Conservation (phyloP, 2,888 invertebrate species). For the Philereme vetulata region DNA sequence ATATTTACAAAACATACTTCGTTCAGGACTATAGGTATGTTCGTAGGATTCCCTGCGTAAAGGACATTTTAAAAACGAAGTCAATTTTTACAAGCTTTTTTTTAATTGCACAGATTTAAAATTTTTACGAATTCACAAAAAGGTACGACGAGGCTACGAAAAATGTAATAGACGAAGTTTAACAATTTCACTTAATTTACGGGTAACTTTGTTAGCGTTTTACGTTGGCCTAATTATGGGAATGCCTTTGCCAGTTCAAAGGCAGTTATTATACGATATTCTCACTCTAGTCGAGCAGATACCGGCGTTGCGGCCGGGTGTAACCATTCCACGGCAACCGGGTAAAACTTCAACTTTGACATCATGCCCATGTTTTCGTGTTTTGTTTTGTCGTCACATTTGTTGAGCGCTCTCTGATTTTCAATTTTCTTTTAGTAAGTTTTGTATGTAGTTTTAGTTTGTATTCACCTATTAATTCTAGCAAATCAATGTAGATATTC, state of each 20-base stretch:
- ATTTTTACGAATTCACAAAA: too few relatives aligned
- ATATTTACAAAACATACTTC: too few relatives aligned
- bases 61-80: too few relatives aligned
- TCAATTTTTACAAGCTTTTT: too few relatives aligned
- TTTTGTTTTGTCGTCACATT: slow-evolving; percentile 23
- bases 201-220: slow-evolving; percentile 32
- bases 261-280: slow-evolving; percentile 59
- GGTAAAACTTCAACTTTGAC: slow-evolving; percentile 47
- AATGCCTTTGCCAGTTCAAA: slow-evolving; percentile 51
- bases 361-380: slow-evolving; percentile 30
- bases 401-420: slow-evolving; percentile 4
- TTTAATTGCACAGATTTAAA: too few relatives aligned
- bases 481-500: too few relatives aligned
- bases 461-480: too few relatives aligned
- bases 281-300: slow-evolving; percentile 62
- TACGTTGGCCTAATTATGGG: slow-evolving; percentile 42
- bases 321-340: slow-evolving; percentile 39
- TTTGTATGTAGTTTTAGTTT: too few relatives aligned
- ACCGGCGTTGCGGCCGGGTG: slow-evolving; percentile 51
- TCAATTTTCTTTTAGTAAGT: background rate
- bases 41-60: too few relatives aligned
- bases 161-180: slow-evolving; percentile 4
- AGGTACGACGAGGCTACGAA: slow-evolving; percentile 18
- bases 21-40: too few relatives aligned
- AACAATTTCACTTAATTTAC: slow-evolving; percentile 27